Evolutionary conservation across 2,797 vertebrate species (phyloP).

Genomic region (Amphiprion clarkii): DNA sequence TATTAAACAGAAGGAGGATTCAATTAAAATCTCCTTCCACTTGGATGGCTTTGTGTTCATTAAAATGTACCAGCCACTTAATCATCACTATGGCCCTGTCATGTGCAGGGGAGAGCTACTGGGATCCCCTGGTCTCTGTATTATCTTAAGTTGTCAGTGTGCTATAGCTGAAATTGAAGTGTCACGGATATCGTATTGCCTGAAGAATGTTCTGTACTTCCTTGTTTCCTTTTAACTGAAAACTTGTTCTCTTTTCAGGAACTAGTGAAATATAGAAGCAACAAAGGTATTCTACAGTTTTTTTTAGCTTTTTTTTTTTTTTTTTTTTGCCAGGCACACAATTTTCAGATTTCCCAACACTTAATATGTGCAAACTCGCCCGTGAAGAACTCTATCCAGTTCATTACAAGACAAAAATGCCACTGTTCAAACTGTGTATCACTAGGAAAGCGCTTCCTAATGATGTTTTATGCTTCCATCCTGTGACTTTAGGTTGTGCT

Average conservation of each 20-base stretch:
- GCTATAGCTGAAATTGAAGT: slow-evolving; percentile 59
- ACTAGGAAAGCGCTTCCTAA: slow-evolving; percentile 1
- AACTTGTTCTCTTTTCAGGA: slow-evolving; percentile 41
- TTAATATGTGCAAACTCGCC: background rate
- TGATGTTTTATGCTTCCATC: slow-evolving; percentile 27
- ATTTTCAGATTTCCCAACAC: slow-evolving; percentile 5
- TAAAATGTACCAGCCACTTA: slow-evolving; percentile 92
- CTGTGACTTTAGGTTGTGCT: slow-evolving; percentile 32
- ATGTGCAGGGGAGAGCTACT: slow-evolving; percentile 87
- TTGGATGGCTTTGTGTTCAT: slow-evolving; percentile 92
- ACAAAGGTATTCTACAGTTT: slow-evolving; percentile 17
- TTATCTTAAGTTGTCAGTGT: slow-evolving; percentile 84
- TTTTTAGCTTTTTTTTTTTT: background rate
- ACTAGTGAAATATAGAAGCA: slow-evolving; percentile 29
- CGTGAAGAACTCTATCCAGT: slow-evolving; percentile 9
- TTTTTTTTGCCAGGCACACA: background rate
- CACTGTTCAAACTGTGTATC: background rate
- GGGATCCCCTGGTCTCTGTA: slow-evolving; percentile 87
- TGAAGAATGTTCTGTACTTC: slow-evolving; percentile 44
- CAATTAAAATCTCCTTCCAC: slow-evolving; percentile 95
- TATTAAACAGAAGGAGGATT: slow-evolving; percentile 94
- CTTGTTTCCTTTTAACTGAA: slow-evolving; percentile 45
- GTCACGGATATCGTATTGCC: slow-evolving; percentile 40
- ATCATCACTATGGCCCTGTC: slow-evolving; percentile 91
- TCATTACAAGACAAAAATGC: slow-evolving; percentile 15